These are phyloP conservation scores for Phrynosoma blainvillii DNA, from an alignment of 2,113 vertebrate genomes.

Conservation along the genomic window DNA sequence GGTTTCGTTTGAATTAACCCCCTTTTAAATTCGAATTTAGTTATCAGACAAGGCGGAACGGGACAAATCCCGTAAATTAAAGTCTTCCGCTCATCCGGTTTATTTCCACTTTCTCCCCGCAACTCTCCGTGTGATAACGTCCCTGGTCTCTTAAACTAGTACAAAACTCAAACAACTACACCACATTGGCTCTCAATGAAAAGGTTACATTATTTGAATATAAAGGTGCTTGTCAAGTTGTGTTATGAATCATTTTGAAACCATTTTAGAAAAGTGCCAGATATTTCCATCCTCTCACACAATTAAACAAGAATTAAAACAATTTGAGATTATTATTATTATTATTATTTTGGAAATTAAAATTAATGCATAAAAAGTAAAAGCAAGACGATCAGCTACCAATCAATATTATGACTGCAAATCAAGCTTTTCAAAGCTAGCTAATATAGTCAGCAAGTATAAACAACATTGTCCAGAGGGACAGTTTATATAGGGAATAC, in stretches of 20 bases:
- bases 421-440: neutral
- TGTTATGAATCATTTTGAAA: constrained; percentile 3
- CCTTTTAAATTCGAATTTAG: too few species aligned
- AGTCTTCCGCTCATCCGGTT: too few species aligned
- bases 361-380: neutral
- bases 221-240: neutral
- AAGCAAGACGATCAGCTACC: neutral
- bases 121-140: too few species aligned
- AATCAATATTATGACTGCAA: neutral
- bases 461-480: too few species aligned
- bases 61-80: too few species aligned
- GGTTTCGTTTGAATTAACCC: too few species aligned
- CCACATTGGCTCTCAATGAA: neutral
- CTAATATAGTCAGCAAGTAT: too few species aligned
- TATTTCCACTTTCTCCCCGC: too few species aligned
- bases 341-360: neutral
- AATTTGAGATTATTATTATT: neutral
- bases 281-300: neutral
- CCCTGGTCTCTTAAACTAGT: too few species aligned
- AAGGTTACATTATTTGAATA: constrained; percentile 30
- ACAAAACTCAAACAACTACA: too few species aligned
- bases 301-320: neutral
- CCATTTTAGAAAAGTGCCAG: neutral
- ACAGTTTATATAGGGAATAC: too few species aligned
- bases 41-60: too few species aligned